phyloP scores from a whole-genome alignment of 1,140 invertebrate species.

The Zaprionus lachaisei region DNA sequence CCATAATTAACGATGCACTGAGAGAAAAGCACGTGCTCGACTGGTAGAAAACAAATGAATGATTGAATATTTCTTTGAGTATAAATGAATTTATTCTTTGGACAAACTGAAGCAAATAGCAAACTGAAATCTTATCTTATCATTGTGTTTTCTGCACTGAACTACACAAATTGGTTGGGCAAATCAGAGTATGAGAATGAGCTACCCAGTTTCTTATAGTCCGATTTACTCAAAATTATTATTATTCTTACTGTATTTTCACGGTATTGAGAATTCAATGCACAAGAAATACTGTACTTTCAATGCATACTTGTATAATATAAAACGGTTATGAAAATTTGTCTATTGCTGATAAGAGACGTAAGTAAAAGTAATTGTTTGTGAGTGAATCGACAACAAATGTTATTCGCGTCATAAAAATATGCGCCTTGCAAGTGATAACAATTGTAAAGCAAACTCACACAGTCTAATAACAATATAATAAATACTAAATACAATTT shows the following conservation, averaged over 20 bases:
- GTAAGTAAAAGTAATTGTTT: conserved; percentile 1
- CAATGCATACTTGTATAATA: not conserved
- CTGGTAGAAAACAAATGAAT: not conserved
- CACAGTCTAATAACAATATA: not conserved
- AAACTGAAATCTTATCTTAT: not conserved
- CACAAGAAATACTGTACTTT: not conserved
- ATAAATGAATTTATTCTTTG: not conserved
- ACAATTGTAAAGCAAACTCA: not conserved
- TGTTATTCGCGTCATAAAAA: not conserved
- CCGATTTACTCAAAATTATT: too few relatives aligned
- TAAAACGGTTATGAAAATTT: not conserved
- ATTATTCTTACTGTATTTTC: too few relatives aligned
- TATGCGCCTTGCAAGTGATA: not conserved
- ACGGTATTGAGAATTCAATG: not conserved
- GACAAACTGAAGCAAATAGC: not conserved
- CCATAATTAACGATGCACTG: conserved; percentile 18
- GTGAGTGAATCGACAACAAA: not conserved
- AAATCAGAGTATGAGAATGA: too few relatives aligned
- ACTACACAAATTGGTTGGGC: not conserved
- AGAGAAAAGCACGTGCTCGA: not conserved
- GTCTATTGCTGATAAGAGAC: not conserved
- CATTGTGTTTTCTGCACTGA: not conserved
- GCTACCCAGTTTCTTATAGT: too few relatives aligned
- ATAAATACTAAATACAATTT: not conserved
- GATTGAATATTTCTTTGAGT: not conserved